Base-by-base conservation (phyloP, 1,140 invertebrate genomes). In the Daktulosphaira vitifoliae region DNA sequence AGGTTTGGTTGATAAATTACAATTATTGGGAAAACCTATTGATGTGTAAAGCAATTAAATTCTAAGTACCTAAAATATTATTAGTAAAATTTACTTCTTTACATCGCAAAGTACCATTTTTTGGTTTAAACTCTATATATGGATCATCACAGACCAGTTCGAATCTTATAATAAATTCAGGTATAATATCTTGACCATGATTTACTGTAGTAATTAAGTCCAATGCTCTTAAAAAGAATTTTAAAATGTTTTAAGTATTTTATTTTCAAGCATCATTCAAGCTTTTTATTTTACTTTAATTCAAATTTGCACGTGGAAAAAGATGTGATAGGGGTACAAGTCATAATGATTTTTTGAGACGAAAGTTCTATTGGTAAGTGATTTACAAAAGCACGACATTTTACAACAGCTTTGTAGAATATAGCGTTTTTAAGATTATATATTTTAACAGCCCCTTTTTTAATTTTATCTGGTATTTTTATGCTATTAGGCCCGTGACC, bases 361-460 rank as follows among this genome's bases (percentile, higher is more conserved):
- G 56, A 62, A 22, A 62, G 25, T 46, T 62, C 56, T 29, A 62
- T 25, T 0, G 56, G 56, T 20, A 62, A 8, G 22, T 62, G 39
- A 20, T 29, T 38, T 20, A 62, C 44, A 29, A 1, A 20, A 8
- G 56, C 56, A 13, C 3, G 42, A n/a, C 56, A 62, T 29, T 20
- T 62, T 20, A 62, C 4, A 22, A 25, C 44, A 9, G 56, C 56
- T 22, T 46, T 16, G 20, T 20, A 18, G 15, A 44, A 5, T 7
- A 62, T 62, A 29, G 1, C 1, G 26, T 48, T 46, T 62, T 11
- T 8, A 0, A 33, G 9, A 6, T 23, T 15, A 22, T 9, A 6
- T n/a, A 46, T 6, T 22, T 46, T 2, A 15, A 25, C 16, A 15
- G 9, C n/a, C 0, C 13, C 3, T 9, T 46, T 6, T 3, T 33